phyloP scores from a whole-genome alignment of 2,113 vertebrate species.

The Oreotrochilus melanogaster region DNA sequence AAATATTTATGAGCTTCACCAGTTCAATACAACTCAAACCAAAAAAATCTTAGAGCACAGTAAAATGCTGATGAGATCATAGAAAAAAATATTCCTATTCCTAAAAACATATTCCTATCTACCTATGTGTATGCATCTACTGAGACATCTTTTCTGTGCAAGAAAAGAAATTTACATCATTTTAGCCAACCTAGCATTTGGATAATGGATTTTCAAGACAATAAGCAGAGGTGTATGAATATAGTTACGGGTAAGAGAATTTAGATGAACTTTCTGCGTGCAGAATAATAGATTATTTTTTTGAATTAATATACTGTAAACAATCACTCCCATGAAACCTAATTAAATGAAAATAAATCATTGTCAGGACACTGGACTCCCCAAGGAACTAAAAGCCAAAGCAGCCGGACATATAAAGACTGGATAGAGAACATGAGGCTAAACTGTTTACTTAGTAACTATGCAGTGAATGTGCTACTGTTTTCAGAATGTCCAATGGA shows the following conservation, averaged over 20 bases:
- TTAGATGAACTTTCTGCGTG: background rate
- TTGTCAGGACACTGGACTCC: background rate
- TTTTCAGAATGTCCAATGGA: background rate
- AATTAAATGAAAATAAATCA: background rate
- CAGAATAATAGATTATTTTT: background rate
- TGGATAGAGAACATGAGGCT: background rate
- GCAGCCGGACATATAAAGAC: background rate
- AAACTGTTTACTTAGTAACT: background rate
- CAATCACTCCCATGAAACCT: background rate
- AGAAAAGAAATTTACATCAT: background rate
- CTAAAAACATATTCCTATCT: background rate
- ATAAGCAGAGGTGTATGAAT: background rate
- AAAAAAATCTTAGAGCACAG: background rate
- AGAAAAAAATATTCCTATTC: background rate
- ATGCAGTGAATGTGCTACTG: conserved; percentile 55
- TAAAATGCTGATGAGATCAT: background rate
- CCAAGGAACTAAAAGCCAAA: background rate
- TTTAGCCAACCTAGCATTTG: background rate
- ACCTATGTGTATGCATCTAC: background rate
- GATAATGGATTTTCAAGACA: background rate
- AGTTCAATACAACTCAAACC: background rate
- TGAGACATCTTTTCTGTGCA: background rate
- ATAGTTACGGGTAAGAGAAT: background rate
- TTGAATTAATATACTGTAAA: background rate
- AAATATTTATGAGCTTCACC: background rate